Evolutionary conservation across 1,140 invertebrate genomes (phyloP).

Genomic region (Ceratosolen solmsi): DNA sequence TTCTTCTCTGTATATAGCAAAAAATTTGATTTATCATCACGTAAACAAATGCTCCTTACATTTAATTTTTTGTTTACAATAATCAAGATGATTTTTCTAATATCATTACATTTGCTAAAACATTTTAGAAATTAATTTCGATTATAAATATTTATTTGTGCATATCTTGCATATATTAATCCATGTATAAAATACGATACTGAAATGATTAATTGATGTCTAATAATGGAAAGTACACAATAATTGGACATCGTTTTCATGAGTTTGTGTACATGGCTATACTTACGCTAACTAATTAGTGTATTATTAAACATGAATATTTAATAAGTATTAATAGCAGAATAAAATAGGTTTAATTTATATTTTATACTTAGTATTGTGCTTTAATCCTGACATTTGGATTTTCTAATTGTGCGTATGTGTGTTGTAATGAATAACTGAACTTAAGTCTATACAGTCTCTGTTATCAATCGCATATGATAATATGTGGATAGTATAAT

Average conservation of each 20-base stretch:
- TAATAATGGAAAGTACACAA: too few species aligned
- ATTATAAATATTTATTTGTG: not conserved
- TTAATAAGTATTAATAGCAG: not conserved
- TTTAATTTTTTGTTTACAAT: not conserved
- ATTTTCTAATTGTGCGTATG: not conserved
- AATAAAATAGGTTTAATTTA: not conserved
- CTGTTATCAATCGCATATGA: constrained; percentile 17
- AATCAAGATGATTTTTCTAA: not conserved
- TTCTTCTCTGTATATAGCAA: too few species aligned
- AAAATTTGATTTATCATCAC: too few species aligned
- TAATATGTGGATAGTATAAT: constrained; percentile 13
- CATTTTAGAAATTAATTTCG: not conserved
- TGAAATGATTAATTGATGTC: too few species aligned
- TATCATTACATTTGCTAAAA: not conserved
- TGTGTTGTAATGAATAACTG: constrained; percentile 10
- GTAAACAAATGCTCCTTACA: too few species aligned
- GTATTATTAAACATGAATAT: not conserved
- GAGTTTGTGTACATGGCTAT: not conserved
- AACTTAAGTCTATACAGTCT: not conserved
- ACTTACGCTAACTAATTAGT: not conserved
- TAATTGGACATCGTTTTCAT: too few species aligned
- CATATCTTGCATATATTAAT: not conserved
- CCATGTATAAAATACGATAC: too few species aligned
- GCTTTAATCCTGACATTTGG: constrained; percentile 3
- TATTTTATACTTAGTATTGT: constrained; percentile 11